Base-by-base conservation (phyloP, 1,140 invertebrate genomes). In the Danaus plexippus region DNA sequence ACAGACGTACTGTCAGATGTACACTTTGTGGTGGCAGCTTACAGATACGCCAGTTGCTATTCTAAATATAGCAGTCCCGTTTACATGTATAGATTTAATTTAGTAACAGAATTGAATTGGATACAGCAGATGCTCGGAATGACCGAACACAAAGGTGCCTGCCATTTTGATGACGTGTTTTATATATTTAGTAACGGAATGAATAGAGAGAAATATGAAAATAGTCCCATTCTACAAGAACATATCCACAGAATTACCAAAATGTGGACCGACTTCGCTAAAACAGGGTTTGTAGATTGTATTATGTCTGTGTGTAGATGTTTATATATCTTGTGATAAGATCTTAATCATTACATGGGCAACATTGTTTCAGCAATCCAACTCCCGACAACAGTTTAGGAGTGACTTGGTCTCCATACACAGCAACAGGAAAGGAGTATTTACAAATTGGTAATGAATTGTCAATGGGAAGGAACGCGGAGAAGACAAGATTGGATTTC, bases 261-360 rank as follows among this genome's bases (percentile, higher is more conserved):
- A n/a, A 58, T 92, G 15, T 94, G 92, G 92, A 87, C 88, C 0
- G 92, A 93, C 76, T 94, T 94, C 68, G 92, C 92, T 0, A 89
- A 87, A 73, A 88, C 83, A 41, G 90, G 91, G 92, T 93, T 79
- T 88, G 85, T 70, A 53, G 47, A 13, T 18, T 51, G n/a, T 41
- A 15, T 45, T 52, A 22, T 11, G 44, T 49, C 43, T 11, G 43
- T 56, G 13, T 48, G 15, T 54, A n/a, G 15, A 47, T 55, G 43
- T 49, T 42, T 52, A 50, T 9, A 61, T 13, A 62, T 5, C 8
- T 12, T 8, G 9, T 51, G 42, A 47, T 57, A 11, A 13, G 13
- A 59, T 49, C 12, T 44, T 9, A 41, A n/a, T 54, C 43, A 52
- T 11, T 15, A 15, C 15, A 15, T 1, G 3, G 15, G 3, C 3